Base-by-base conservation (phyloP, 2,888 invertebrate genomes). In the Morinoia aosen region DNA sequence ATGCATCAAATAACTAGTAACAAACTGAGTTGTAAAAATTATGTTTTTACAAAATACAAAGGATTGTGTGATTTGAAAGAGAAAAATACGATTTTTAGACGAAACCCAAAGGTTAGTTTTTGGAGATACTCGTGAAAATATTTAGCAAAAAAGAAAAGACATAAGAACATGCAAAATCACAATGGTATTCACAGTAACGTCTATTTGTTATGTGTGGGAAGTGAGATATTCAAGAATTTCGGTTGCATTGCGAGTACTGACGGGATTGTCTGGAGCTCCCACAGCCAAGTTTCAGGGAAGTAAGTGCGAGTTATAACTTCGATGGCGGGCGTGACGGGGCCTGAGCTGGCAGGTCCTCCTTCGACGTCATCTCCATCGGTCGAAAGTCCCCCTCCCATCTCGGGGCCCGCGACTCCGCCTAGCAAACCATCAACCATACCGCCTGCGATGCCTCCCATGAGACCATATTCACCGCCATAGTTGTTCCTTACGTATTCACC, bases 211-310 rank as follows among this genome's bases (percentile, higher is more conserved):
- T 76, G 76, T 33, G 33, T 33, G 33, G 76, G 25, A 1, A 76
- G 33, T 76, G 33, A 33, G 25, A 10, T 33, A 76, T 25, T 76
- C 33, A 16, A 76, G 0, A 25, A 76, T 76, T 16, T 16, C 12
- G 8, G 19, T 61, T 61, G 61, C 61, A 61, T 61, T 19, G 8
- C 12, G 61, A 19, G 0, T 33, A 76, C 76, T 76, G 8, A 76
- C 76, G 76, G 76, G 76, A 76, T 76, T 76, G 76, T 76, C 33
- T 33, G 76, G 19, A 76, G 76, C 76, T 76, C 76, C 76, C 76
- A 76, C 25, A 76, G 76, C 76, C 76, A 76, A 76, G 76, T 76
- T 76, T 76, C 76, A 16, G 76, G 76, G 76, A 76, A 76, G 76
- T 76, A 76, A 10, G 33, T 33, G 76, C 76, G 76, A 8, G 76